Base-by-base conservation (phyloP, 2,113 vertebrate genomes). In the Pterophyllum scalare region DNA sequence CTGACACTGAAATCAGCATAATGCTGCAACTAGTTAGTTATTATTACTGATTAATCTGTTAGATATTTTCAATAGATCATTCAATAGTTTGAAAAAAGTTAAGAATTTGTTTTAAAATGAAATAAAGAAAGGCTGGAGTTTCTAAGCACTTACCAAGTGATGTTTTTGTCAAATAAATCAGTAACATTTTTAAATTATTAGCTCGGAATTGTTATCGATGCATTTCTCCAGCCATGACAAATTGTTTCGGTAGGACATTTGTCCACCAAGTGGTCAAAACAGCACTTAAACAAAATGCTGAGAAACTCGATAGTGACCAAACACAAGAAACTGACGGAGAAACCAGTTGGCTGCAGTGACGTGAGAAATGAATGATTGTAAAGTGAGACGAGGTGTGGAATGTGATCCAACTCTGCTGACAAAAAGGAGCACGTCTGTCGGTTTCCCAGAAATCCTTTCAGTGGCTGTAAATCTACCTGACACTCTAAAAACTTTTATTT, bases 311-410 rank as follows among this genome's bases (percentile, higher is more conserved):
- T 35, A 14, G 52, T 33, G 46, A 20, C 35, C 49, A 3, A 26
- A 31, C 64, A 40, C 49, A 33, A 14, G 13, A n/a, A 14, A 61
- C 24, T 22, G 24, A 82, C 38, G 20, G 59, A 80, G 83, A 88
- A 87, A 89, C 62, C 77, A 58, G 67, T 38, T 59, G 76, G 35
- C 85, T 82, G 77, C 83, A 40, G 19, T 57, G 76, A 65, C n/a
- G 77, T 94, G 88, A 94, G 90, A 28, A 82, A 93, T 93, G 88
- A 26, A 31, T 2, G 22, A 62, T 11, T 87, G 92, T 87, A 93
- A 94, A 92, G 79, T 77, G 88, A 93, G 87, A 84, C 33, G 20
- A 79, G 62, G 74, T 65, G 57, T 59, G 91, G 89, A 92, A 94
- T 88, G 89, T 15, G 78, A 91, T 83, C 78, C 74, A 59, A 78